Evolutionary conservation across 2,888 invertebrate species (phyloP), one percentile per base, ranked within the genome.

Genomic region (Lasioglossum morio): DNA sequence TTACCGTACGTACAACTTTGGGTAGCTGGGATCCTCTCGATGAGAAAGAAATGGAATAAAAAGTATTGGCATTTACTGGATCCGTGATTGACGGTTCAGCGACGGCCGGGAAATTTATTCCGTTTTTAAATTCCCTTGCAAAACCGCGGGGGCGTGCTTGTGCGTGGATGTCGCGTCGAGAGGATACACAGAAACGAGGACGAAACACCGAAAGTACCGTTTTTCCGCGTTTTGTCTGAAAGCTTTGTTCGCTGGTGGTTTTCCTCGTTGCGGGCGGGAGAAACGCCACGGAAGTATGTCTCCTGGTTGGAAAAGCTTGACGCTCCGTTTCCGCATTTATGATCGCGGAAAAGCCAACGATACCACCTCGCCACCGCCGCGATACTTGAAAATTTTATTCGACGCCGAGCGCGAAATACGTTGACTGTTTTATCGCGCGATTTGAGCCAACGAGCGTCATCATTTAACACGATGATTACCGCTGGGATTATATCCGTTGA

Each of bases 221-320:
- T 84, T 85, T 85, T 76, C 85, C 85, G 79, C 80, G 80, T 77
- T 85, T 84, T 60, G 79, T 84, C 85, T 84, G 76, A 84, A 85
- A 85, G 85, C 85, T 84, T 85, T 80, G 85, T 85, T 77, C 73
- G 30, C 69, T 23, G 69, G 70, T 70, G 84, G 74, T 84, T 85
- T 77, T 77, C 60, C 84, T 77, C 75, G 73, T 70, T 34, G 53
- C 69, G 66, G 74, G 2, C 30, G 30, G 70, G n/a, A 12, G 23
- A n/a, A 57, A 57, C n/a, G 57, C n/a, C 72, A 53, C 63, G 27
- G 72, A 78, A 57, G 75, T 72, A 57, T 82, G 72, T 79, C 78
- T 72, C 53, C 46, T 48, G 23, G 66, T 40, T 82, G 14, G 76
- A 72, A 72, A 77, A 76, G 80, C 72, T 43, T 63, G 80, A 43